Base-by-base conservation (phyloP, 2,888 invertebrate genomes). In the Digitonthophagus gazella region DNA sequence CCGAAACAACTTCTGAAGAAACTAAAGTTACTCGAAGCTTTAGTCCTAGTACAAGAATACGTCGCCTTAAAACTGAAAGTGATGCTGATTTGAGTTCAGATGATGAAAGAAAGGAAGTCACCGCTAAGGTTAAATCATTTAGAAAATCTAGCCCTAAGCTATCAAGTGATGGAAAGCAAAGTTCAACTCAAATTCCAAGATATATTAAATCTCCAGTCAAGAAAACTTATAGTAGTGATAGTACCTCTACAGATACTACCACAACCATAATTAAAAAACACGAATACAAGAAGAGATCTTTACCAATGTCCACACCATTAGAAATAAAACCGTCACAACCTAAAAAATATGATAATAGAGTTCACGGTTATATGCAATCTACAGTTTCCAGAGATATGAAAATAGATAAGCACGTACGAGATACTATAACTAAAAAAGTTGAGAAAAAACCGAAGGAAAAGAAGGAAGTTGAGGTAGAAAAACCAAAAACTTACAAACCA, bases 351-450 rank as follows among this genome's bases (percentile, higher is more conserved):
- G 79, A 80, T 58, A 75, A 67, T 19, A 73, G 78, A 66, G 74
- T 80, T 16, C 84, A 84, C 75, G 85, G 87, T 58, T 88, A 88
- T 73, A 88, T 88, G 88, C 86, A 85, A 72, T 87, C 88, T 0
- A 88, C 88, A 18, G 76, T 88, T 57, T 86, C 88, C 0, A 81
- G 87, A 72, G 85, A 85, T 75, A 82, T 86, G 78, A 87, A 87
- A 77, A 83, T 85, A 57, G 86, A 84, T 8, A 82, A 77, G 71
- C 70, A 66, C 57, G 75, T 68, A 5, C 68, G 70, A 19, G 72
- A 72, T 54, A 54, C 64, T n/a, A 70, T 72, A 18, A 18, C 68
- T 6, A 73, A 71, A 57, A 71, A 71, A 54, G 64, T 64, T 44
- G 66, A 65, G 6, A 44, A 22, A 1, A 76, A 73, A 67, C 66